These are phyloP conservation scores for Thereuonema tuberculata DNA, from an alignment of 1,140 invertebrate genomes.

Conservation along the genomic window DNA sequence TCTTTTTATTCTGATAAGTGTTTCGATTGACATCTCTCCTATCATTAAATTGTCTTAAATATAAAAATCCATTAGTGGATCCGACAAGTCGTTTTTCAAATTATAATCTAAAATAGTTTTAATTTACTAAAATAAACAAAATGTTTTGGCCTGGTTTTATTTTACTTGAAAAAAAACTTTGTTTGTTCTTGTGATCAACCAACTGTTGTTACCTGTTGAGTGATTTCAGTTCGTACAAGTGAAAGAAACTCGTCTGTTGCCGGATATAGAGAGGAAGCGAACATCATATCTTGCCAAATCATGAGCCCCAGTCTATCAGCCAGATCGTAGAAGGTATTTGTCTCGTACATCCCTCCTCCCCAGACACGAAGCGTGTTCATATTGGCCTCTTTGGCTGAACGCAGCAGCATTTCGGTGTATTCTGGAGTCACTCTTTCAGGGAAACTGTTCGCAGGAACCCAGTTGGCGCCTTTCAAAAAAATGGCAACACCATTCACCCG, in stretches of 20 bases:
- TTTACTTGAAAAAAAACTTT: too few relatives aligned
- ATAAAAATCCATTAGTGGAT: too few relatives aligned
- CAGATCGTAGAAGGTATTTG: conserved; percentile 70
- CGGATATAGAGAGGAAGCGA: conserved; percentile 93
- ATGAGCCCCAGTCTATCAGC: conserved; percentile 22
- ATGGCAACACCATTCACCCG: conserved; percentile 70
- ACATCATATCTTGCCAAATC: conserved; percentile 71
- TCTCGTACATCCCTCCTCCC: conserved; percentile 94
- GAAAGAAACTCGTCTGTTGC: conserved; percentile 51
- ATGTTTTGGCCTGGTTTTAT: too few relatives aligned
- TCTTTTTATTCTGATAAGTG: too few relatives aligned
- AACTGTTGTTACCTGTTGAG: conserved; percentile 60
- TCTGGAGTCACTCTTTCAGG: conserved; percentile 52
- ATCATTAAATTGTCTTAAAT: too few relatives aligned
- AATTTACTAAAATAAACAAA: too few relatives aligned
- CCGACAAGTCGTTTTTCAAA: too few relatives aligned
- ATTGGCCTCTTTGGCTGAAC: conserved; percentile 56
- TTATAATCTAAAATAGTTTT: too few relatives aligned
- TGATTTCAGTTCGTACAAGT: conserved; percentile 60
- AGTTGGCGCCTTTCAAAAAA: conserved; percentile 95
- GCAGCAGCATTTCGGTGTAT: conserved; percentile 42
- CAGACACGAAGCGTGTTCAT: conserved; percentile 94
- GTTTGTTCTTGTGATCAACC: too few relatives aligned
- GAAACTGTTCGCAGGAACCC: conserved; percentile 79
- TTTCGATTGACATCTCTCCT: too few relatives aligned